Conservation (phyloP, 2,888 invertebrate genomes). For the Papilio demoleus region DNA sequence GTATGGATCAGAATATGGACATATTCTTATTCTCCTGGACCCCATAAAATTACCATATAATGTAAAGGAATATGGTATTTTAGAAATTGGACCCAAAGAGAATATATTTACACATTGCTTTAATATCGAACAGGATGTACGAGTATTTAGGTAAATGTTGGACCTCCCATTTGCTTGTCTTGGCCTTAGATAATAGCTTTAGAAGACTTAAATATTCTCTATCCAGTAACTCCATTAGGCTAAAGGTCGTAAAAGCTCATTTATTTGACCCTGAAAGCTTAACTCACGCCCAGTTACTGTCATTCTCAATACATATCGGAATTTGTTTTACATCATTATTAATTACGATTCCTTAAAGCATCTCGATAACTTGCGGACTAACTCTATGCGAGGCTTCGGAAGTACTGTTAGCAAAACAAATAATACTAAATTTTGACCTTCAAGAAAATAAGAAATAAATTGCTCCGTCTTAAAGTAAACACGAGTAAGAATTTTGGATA, state of each 20-base stretch:
- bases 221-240: conserved; percentile 5
- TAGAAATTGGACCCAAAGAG: background rate
- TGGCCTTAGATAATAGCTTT: background rate
- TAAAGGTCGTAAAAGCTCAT: conserved; percentile 18
- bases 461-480: too few relatives aligned
- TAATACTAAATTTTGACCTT: too few relatives aligned
- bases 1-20: conserved; percentile 1
- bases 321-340: conserved; percentile 47
- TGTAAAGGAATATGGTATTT: conserved; percentile 6
- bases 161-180: too few relatives aligned
- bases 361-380: conserved; percentile 49
- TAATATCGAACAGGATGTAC: background rate
- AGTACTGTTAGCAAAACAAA: conserved; percentile 50
- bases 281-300: conserved; percentile 31
- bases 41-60: conserved; percentile 21
- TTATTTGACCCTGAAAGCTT: conserved; percentile 27
- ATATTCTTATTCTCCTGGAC: conserved; percentile 24
- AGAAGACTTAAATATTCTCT: background rate
- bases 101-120: background rate
- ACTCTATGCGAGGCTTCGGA: conserved; percentile 43
- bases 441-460: too few relatives aligned
- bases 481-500: too few relatives aligned
- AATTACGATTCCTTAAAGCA: conserved; percentile 50
- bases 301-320: conserved; percentile 23
- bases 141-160: background rate